Conservation (phyloP, 2,797 vertebrate species). For the Erpetoichthys calabaricus region DNA sequence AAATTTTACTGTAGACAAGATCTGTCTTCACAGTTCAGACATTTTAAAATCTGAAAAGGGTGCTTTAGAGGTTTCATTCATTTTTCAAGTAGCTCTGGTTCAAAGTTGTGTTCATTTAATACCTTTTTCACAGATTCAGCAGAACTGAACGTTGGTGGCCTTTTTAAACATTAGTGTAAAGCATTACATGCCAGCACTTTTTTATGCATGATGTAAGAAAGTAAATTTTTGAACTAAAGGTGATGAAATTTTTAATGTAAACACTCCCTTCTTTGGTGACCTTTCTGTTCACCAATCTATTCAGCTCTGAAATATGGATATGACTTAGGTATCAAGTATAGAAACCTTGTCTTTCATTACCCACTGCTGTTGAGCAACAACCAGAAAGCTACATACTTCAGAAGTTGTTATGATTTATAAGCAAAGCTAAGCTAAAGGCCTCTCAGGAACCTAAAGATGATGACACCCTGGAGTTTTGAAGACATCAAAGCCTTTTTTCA, state of each 20-base stretch:
- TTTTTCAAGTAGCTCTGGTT: too few relatives aligned
- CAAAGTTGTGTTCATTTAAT: too few relatives aligned
- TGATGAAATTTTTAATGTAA: constrained; percentile 57
- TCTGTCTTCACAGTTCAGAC: too few relatives aligned
- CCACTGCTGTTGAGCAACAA: constrained; percentile 23
- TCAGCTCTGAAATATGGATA: constrained; percentile 52
- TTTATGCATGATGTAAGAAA: constrained; percentile 23
- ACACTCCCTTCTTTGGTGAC: constrained; percentile 47
- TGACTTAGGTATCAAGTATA: constrained; percentile 48
- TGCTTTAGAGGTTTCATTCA: too few relatives aligned
- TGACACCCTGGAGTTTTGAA: too few relatives aligned
- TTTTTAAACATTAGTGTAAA: too few relatives aligned
- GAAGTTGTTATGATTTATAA: constrained; percentile 39
- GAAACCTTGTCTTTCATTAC: constrained; percentile 40
- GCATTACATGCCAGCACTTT: too few relatives aligned
- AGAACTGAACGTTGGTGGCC: too few relatives aligned
- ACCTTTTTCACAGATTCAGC: too few relatives aligned
- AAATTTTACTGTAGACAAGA: too few relatives aligned
- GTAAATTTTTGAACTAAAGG: constrained; percentile 49
- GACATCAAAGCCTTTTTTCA: too few relatives aligned
- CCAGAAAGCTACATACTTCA: constrained; percentile 35
- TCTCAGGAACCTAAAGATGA: constrained; percentile 15
- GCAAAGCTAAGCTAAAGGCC: constrained; percentile 36
- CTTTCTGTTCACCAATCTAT: constrained; percentile 41
- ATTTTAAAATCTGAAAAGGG: too few relatives aligned